Evolutionary conservation across 2,888 invertebrate species (phyloP), one percentile per base, ranked within the genome.

Genomic region (Scotopteryx bipunctaria): DNA sequence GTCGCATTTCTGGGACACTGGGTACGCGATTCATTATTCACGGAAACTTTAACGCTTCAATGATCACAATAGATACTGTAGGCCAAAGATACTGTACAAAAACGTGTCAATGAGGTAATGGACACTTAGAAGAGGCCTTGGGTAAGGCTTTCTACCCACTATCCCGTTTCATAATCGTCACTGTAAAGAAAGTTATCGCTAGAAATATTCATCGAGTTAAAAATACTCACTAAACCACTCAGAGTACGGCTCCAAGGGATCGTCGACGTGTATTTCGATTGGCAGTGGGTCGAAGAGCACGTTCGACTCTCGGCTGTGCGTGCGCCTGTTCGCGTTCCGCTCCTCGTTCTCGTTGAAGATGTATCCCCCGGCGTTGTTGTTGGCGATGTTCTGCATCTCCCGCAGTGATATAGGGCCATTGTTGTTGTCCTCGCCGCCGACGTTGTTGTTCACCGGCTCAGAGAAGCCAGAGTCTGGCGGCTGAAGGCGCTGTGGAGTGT

Each of bases 301-400:
- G 2, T 87, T 84, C 0, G 88, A 87, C 66, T 89, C 89, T 9
- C 87, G 69, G 61, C 86, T 84, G 57, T 82, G 75, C 44, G 83
- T 70, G 60, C 86, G 86, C 61, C 86, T 81, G 57, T 82, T 77
- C 41, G 85, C 71, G 60, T 88, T 87, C 61, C 87, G 64, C 69
- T 90, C 86, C 59, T 91, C 91, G 54, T 90, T 90, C 64, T 90
- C 91, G 63, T 89, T 91, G 59, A 82, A 79, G 65, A 91, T 91
- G 74, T 91, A 91, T 8, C 84, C 88, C 0, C 85, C 78, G 0
- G 91, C 91, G 61, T 91, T 91, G 74, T 91, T 91, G 74, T 91
- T 91, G 55, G 90, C 91, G 64, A 91, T 91, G 76, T 91, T 91
- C 77, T 91, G 91, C 86, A 91, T 85, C 74, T 91, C 91, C 14